Percentiles rank a stretch among this genome's conserved stretches.
Conservation (phyloP, 2,797 vertebrate genomes). For the Eulemur mongoz region DNA sequence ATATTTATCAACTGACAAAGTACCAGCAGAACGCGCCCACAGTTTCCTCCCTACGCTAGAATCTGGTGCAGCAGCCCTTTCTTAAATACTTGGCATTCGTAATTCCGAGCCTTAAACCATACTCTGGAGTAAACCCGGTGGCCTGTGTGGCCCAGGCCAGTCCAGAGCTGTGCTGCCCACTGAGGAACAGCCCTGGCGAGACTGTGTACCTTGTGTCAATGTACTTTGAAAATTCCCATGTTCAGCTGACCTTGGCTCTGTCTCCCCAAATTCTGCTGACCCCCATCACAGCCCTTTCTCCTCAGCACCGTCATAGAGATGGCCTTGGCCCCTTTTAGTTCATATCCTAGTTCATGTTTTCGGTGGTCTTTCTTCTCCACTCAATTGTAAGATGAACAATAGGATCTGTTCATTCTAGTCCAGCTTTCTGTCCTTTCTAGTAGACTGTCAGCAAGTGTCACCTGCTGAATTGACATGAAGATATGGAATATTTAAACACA, state of each 20-base stretch:
- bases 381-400: background rate
- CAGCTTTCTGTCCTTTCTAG: background rate
- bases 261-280: background rate
- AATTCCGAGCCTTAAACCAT: fast-evolving
- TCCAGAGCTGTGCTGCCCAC: background rate
- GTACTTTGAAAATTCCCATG: background rate
- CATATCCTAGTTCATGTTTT: fast-evolving
- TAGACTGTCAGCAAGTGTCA: background rate
- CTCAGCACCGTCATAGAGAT: background rate
- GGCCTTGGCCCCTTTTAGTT: background rate
- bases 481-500: background rate
- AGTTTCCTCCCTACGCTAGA: background rate
- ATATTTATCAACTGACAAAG: background rate
- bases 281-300: background rate
- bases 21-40: background rate
- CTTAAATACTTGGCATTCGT: background rate
- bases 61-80: background rate
- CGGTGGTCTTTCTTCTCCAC: background rate
- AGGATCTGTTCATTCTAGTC: background rate
- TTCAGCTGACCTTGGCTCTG: background rate
- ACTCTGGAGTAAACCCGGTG: background rate
- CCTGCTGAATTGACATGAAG: background rate
- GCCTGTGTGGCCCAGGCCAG: fast-evolving
- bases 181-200: background rate
- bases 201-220: too few species aligned